Conservation (phyloP, 2,797 vertebrate genomes). For the Protonibea diacanthus region DNA sequence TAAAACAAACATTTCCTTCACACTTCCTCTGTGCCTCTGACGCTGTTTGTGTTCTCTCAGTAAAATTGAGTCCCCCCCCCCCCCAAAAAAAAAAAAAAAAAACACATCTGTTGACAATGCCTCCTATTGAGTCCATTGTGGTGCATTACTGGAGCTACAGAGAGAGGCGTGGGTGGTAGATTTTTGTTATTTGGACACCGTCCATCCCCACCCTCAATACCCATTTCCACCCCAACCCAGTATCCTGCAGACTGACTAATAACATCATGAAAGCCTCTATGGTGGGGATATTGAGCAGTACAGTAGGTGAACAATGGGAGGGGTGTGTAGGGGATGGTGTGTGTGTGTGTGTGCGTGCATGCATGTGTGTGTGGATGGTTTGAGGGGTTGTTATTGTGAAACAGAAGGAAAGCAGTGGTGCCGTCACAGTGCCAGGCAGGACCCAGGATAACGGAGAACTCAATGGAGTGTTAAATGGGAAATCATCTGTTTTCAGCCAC, state of each 20-base stretch:
- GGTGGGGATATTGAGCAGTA: slow-evolving; percentile 72
- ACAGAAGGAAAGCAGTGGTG: slow-evolving; percentile 75
- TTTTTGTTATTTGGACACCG: slow-evolving; percentile 78
- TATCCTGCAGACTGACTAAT: slow-evolving; percentile 63
- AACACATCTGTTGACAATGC: slow-evolving; percentile 72
- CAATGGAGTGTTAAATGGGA: slow-evolving; percentile 94
- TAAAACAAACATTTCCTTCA: not conserved
- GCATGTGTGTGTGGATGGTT: slow-evolving; percentile 44
- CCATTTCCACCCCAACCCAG: slow-evolving; percentile 45
- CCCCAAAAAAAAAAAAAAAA: not conserved
- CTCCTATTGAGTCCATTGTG: slow-evolving; percentile 66
- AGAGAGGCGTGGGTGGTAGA: slow-evolving; percentile 73
- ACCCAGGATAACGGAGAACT: slow-evolving; percentile 84
- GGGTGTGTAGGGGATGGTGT: slow-evolving; percentile 74
- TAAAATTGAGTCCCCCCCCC: slow-evolving; percentile 35
- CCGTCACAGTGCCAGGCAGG: slow-evolving; percentile 77
- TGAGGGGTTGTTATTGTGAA: slow-evolving; percentile 74
- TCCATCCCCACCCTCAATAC: slow-evolving; percentile 42
- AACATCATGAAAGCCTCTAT: slow-evolving; percentile 66
- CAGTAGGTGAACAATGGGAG: slow-evolving; percentile 81
- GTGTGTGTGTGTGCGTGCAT: slow-evolving; percentile 6
- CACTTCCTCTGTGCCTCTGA: not conserved
- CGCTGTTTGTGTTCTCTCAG: slow-evolving; percentile 24
- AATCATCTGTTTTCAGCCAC: slow-evolving; percentile 91
- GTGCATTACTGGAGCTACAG: slow-evolving; percentile 65